Evolutionary conservation across 92 coral and sea anemone genomes (phyloP).

Genomic region (Meandrina meandrites): DNA sequence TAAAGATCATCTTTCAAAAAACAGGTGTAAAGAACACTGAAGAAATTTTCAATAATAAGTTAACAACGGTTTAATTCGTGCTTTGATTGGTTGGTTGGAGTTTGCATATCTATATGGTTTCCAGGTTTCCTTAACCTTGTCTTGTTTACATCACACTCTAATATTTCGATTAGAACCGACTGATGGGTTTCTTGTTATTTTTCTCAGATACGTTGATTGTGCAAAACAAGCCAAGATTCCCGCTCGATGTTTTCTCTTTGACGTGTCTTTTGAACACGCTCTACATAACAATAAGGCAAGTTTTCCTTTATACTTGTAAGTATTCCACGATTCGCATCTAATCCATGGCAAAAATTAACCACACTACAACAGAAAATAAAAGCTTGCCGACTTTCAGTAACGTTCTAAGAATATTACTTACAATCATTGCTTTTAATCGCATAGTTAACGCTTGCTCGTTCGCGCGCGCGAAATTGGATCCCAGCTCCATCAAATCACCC

Average conservation of each 20-base stretch:
- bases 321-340: neutral
- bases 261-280: slow-evolving; percentile 87
- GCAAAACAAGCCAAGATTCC: slow-evolving; percentile 74
- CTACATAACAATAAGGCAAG: slow-evolving; percentile 84
- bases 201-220: slow-evolving; percentile 72
- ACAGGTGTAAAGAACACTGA: neutral
- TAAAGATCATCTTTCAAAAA: neutral
- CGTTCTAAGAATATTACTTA: neutral
- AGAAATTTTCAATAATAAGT: too few relatives aligned
- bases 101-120: too few relatives aligned
- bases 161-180: neutral
- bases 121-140: too few relatives aligned
- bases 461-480: neutral
- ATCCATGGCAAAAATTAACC: neutral
- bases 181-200: neutral
- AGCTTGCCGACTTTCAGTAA: neutral
- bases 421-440: neutral
- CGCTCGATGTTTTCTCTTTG: slow-evolving; percentile 84
- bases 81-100: neutral
- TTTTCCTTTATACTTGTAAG: neutral
- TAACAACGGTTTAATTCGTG: too few relatives aligned
- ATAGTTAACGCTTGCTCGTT: neutral
- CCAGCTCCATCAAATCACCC: neutral
- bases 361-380: neutral
- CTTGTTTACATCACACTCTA: neutral